Percentiles rank a stretch among this genome's conserved stretches.
Evolutionary conservation across 2,888 invertebrate species (phyloP).

Genomic region (Chalcis sispes): DNA sequence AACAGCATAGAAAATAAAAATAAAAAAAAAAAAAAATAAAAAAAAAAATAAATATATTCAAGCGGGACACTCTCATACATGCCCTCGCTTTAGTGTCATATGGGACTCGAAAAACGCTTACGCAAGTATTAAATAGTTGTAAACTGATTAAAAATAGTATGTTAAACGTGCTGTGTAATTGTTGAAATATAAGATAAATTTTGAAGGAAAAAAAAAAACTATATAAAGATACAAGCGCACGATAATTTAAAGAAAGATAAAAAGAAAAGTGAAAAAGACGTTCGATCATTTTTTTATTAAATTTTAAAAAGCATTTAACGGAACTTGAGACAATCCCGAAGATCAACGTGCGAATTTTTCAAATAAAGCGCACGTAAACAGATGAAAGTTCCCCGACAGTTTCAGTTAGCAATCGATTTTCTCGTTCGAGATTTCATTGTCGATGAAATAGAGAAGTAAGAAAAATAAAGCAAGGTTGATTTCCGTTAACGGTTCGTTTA

Average conservation of each 20-base stretch:
- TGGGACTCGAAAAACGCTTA: slow-evolving; percentile 58
- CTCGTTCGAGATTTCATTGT: not conserved
- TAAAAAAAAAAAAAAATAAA: not conserved
- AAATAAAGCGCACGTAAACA: slow-evolving; percentile 3
- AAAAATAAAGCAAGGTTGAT: no score
- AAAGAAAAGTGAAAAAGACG: not conserved
- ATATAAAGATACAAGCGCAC: slow-evolving; percentile 11
- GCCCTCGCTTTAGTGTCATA: slow-evolving; percentile 47
- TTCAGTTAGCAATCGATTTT: slow-evolving; percentile 24
- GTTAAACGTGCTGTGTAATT: slow-evolving; percentile 53
- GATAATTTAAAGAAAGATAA: slow-evolving; percentile 12
- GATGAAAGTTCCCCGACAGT: slow-evolving; percentile 25
- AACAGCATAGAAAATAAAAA: no score
- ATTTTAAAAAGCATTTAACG: slow-evolving; percentile 10
- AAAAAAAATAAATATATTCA: slow-evolving; percentile 32
- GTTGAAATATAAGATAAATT: slow-evolving; percentile 26
- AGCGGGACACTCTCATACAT: slow-evolving; percentile 21
- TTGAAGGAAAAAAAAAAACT: slow-evolving; percentile 12
- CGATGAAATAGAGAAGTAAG: not conserved
- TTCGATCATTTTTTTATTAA: slow-evolving; percentile 33
- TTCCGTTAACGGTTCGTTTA: slow-evolving; percentile 16
- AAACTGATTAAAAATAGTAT: slow-evolving; percentile 47
- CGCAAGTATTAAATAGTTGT: slow-evolving; percentile 54
- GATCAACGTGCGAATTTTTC: slow-evolving; percentile 8
- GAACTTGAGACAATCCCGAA: slow-evolving; percentile 44